Evolutionary conservation across 2,113 vertebrate species (phyloP).

Genomic region (Penelope pileata): DNA sequence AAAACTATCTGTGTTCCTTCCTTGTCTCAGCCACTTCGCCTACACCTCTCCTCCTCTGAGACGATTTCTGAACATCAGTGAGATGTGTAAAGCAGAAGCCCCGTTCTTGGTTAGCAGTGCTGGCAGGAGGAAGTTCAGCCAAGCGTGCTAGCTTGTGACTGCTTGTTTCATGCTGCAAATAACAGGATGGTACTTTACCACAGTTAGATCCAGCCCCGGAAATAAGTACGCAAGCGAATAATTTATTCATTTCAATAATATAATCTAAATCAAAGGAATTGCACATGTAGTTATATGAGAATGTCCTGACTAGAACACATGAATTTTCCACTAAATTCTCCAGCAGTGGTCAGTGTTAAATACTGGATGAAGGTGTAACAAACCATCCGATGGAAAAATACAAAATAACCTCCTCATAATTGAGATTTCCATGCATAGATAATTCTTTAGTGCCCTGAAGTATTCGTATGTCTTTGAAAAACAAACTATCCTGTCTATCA

Average conservation of each 20-base stretch:
- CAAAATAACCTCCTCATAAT: neutral
- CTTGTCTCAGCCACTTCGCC: neutral
- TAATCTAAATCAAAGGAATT: neutral
- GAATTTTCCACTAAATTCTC: neutral
- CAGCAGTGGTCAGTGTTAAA: neutral
- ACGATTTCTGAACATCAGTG: neutral
- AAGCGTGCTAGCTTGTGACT: neutral
- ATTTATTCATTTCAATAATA: neutral
- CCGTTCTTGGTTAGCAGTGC: neutral
- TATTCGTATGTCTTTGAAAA: neutral
- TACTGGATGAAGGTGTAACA: neutral
- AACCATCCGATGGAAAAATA: neutral
- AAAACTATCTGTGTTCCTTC: neutral
- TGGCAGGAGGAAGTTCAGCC: slow-evolving; percentile 28
- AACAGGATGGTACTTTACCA: neutral
- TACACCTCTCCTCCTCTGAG: neutral
- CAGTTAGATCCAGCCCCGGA: neutral
- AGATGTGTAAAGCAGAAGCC: neutral
- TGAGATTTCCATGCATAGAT: neutral
- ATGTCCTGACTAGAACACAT: rapidly evolving
- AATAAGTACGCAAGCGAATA: neutral
- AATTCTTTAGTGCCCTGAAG: neutral
- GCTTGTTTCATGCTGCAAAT: neutral
- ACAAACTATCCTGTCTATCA: neutral
- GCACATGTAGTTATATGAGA: neutral